A percentile compares a stretch with the other conserved stretches of the same genome.
Conservation (phyloP, 2,113 vertebrate genomes). For the Tragelaphus strepsiceros region DNA sequence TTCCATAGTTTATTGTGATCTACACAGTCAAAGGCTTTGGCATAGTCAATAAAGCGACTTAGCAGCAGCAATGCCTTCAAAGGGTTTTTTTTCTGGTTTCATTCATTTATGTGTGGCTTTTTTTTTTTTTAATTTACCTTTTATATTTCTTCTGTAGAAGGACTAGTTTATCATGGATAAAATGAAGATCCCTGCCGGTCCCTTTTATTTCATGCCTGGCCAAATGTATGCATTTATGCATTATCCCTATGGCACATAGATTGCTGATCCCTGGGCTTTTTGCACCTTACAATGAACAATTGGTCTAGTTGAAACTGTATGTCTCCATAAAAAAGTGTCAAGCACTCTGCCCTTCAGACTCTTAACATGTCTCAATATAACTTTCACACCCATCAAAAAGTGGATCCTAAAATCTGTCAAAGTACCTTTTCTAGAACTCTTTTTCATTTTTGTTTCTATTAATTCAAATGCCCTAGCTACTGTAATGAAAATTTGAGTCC, state of each 20-base stretch:
- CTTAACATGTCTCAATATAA: background rate
- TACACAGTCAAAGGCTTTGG: too few species aligned
- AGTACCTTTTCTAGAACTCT: background rate
- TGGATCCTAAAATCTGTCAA: background rate
- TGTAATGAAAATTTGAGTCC: background rate
- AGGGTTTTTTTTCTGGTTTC: background rate
- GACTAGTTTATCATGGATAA: background rate
- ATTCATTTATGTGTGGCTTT: background rate
- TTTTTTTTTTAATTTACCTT: background rate
- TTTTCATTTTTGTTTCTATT: background rate
- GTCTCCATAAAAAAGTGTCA: background rate
- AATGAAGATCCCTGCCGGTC: background rate
- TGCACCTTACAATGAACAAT: background rate
- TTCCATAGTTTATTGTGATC: too few species aligned
- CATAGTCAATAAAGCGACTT: too few species aligned
- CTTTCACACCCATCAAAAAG: background rate
- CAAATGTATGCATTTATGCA: background rate
- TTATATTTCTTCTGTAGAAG: background rate
- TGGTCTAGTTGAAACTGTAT: background rate
- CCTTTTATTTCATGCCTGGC: background rate
- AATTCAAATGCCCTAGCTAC: background rate
- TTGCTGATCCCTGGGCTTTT: background rate
- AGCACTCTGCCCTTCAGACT: background rate
- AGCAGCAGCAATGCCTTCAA: too few species aligned
- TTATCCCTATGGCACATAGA: background rate